A percentile compares a stretch with the other conserved stretches of the same genome.
Evolutionary conservation across 1,140 invertebrate species (phyloP).

Genomic region (Drosophila pectinifera): DNA sequence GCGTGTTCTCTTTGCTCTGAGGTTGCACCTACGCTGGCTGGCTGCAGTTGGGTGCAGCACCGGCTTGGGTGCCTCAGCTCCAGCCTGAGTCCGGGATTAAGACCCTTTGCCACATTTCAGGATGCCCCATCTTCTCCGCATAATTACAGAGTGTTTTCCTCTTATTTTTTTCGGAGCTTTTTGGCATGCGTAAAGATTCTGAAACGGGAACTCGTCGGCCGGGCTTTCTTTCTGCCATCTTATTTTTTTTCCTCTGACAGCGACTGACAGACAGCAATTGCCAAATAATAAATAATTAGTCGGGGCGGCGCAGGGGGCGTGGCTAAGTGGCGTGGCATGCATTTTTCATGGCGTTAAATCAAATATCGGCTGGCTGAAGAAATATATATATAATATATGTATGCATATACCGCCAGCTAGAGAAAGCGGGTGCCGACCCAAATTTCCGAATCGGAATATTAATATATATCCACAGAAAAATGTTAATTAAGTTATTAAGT

Average conservation of each 20-base stretch:
- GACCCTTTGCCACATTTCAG: slow-evolving; percentile 61
- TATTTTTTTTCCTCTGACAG: slow-evolving; percentile 53
- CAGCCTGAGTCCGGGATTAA: slow-evolving; percentile 63
- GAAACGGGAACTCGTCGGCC: slow-evolving; percentile 54
- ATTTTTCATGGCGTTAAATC: slow-evolving; percentile 75
- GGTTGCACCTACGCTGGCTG: slow-evolving; percentile 71
- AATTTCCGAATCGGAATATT: slow-evolving; percentile 29
- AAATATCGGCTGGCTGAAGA: slow-evolving; percentile 64
- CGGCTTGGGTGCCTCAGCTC: slow-evolving; percentile 1
- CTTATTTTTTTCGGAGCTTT: slow-evolving; percentile 30
- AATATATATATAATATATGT: neutral
- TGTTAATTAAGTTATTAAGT: slow-evolving; percentile 44
- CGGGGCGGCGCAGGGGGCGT: slow-evolving; percentile 59
- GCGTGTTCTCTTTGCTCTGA: slow-evolving; percentile 81
- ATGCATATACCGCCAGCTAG: slow-evolving; percentile 22
- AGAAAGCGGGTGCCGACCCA: slow-evolving; percentile 71
- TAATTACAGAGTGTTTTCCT: slow-evolving; percentile 66
- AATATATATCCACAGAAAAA: slow-evolving; percentile 25
- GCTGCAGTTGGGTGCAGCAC: slow-evolving; percentile 52
- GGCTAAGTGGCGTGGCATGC: slow-evolving; percentile 68
- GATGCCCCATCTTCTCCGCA: slow-evolving; percentile 56
- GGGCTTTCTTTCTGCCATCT: slow-evolving; percentile 52
- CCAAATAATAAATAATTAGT: slow-evolving; percentile 84
- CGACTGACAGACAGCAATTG: slow-evolving; percentile 83
- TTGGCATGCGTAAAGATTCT: slow-evolving; percentile 80